phyloP scores from a whole-genome alignment of 2,797 vertebrate species.

The Steatocranus sp. region DNA sequence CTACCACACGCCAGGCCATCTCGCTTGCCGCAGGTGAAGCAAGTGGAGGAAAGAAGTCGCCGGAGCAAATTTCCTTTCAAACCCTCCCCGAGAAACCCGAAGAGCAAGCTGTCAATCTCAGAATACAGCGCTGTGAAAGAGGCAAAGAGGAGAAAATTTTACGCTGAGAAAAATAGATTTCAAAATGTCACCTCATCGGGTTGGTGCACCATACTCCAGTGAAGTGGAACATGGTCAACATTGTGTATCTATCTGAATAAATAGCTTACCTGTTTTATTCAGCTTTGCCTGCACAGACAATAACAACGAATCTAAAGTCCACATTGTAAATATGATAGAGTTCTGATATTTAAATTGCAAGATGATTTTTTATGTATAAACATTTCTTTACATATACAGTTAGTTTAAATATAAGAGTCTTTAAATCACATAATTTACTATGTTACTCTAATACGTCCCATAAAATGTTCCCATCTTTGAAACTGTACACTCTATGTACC shows the following conservation, averaged over 20 bases:
- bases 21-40: slow-evolving; percentile 69
- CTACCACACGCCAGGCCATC: slow-evolving; percentile 58
- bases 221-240: slow-evolving; percentile 60
- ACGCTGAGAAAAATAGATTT: slow-evolving; percentile 71
- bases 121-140: slow-evolving; percentile 59
- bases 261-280: slow-evolving; percentile 42
- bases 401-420: not conserved
- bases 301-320: not conserved
- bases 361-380: not conserved
- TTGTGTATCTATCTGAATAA: slow-evolving; percentile 48
- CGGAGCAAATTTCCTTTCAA: slow-evolving; percentile 72
- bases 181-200: slow-evolving; percentile 70
- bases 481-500: not conserved
- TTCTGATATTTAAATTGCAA: not conserved
- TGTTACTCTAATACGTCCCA: not conserved
- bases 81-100: slow-evolving; percentile 50
- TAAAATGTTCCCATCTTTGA: not conserved
- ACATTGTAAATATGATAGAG: not conserved
- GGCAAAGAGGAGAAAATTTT: slow-evolving; percentile 63
- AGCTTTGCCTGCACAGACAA: not conserved
- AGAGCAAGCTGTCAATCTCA: slow-evolving; percentile 75
- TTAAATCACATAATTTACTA: not conserved
- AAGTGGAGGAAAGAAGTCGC: slow-evolving; percentile 56
- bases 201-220: slow-evolving; percentile 31
- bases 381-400: not conserved